phyloP scores from a whole-genome alignment of 2,113 vertebrate species.

The Pimephales promelas region DNA sequence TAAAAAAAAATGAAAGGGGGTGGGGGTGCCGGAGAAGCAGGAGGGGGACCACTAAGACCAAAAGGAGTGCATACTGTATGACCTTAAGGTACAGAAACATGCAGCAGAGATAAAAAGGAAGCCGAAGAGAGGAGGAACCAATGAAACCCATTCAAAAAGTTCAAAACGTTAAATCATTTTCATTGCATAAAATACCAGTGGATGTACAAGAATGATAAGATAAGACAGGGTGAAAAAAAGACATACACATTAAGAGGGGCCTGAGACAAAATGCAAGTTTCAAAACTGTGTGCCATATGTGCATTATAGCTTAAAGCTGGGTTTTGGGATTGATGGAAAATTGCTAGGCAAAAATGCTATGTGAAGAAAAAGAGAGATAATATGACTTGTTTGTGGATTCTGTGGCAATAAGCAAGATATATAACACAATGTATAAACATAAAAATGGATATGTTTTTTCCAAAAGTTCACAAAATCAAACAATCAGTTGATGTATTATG shows the following conservation, averaged over 20 bases:
- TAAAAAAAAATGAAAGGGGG: not conserved
- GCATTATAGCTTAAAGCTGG: not conserved
- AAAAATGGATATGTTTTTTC: not conserved
- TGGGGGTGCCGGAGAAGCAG: not conserved
- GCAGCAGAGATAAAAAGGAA: conserved; percentile 43
- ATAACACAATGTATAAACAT: not conserved
- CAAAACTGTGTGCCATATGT: not conserved
- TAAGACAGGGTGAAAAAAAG: not conserved
- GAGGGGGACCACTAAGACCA: conserved; percentile 26
- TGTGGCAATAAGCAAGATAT: not conserved
- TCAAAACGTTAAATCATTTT: conserved; percentile 54
- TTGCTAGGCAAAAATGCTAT: not conserved
- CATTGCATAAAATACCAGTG: conserved; percentile 53
- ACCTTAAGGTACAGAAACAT: conserved; percentile 47
- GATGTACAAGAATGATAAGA: conserved; percentile 42
- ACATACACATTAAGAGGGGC: not conserved
- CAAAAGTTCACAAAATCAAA: not conserved
- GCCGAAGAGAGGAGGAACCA: conserved; percentile 34
- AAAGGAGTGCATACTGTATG: conserved; percentile 42
- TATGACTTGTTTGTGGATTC: not conserved
- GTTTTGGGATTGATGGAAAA: not conserved
- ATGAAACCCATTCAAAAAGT: conserved; percentile 36
- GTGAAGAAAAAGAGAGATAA: not conserved
- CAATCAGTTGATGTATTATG: not conserved
- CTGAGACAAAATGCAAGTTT: not conserved